These are phyloP conservation scores for Calephelis virginiensis DNA, from an alignment of 1,140 invertebrate genomes.

Conservation along the genomic window DNA sequence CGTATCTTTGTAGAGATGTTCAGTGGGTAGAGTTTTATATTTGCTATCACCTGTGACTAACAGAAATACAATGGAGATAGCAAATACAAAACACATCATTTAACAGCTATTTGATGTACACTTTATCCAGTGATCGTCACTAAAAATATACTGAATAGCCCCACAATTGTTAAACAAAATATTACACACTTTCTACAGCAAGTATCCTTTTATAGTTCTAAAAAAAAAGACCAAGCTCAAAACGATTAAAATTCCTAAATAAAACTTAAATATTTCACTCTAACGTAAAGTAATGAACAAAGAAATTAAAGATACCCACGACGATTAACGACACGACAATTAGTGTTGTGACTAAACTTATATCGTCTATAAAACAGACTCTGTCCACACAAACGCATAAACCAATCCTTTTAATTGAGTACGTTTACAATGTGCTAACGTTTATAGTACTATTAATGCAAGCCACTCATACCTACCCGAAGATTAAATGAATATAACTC, in stretches of 20 bases:
- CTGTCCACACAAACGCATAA: conserved; percentile 24
- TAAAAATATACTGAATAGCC: too few species aligned
- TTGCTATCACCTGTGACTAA: too few species aligned
- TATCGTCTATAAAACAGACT: conserved; percentile 20
- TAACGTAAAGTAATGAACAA: conserved; percentile 10
- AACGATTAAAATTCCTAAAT: conserved; percentile 12
- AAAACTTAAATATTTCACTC: conserved; percentile 16
- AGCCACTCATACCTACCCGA: conserved; percentile 27
- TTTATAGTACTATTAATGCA: conserved; percentile 38
- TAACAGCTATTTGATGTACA: too few species aligned
- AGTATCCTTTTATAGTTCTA: too few species aligned
- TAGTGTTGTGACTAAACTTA: conserved; percentile 21
- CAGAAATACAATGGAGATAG: too few species aligned
- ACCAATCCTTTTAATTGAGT: conserved; percentile 30
- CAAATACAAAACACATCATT: too few species aligned
- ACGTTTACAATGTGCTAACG: conserved; percentile 46
- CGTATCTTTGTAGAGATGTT: too few species aligned
- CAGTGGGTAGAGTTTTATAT: too few species aligned
- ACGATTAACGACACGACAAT: conserved; percentile 15
- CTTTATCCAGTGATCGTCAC: too few species aligned
- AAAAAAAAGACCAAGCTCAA: not conserved
- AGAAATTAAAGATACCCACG: conserved; percentile 12
- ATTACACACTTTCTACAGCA: too few species aligned
- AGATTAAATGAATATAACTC: conserved; percentile 34
- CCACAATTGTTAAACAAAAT: too few species aligned